phyloP scores from a whole-genome alignment of 2,113 vertebrate genomes.

The Perca fluviatilis region DNA sequence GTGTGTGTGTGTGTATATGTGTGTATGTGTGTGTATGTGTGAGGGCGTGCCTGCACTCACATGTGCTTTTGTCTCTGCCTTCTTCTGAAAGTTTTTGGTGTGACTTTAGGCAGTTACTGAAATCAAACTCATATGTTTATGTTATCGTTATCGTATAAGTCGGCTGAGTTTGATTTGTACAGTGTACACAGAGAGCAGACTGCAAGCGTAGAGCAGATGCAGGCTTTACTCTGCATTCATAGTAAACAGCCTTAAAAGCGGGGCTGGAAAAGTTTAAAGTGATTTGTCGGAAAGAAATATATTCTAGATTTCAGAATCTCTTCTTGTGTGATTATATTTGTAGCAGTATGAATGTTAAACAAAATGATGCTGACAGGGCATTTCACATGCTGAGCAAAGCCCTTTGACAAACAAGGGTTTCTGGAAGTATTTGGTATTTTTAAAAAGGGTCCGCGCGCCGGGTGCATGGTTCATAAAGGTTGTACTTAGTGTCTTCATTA shows the following conservation, averaged over 20 bases:
- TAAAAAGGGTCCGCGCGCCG: too few species aligned
- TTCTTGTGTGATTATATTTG: slow-evolving; percentile 7
- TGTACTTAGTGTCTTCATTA: too few species aligned
- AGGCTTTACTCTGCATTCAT: too few species aligned
- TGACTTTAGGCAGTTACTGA: background rate
- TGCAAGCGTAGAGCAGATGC: background rate
- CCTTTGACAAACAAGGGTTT: background rate
- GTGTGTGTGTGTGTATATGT: slow-evolving; percentile 7
- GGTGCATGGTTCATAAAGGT: too few species aligned
- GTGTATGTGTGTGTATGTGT: slow-evolving; percentile 17
- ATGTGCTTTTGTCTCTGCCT: slow-evolving; percentile 43
- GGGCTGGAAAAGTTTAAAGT: background rate
- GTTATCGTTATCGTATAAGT: background rate
- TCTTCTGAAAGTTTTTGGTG: slow-evolving; percentile 14
- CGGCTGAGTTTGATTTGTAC: slow-evolving; percentile 27
- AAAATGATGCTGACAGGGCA: background rate
- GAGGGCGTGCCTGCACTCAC: background rate
- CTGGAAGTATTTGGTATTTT: background rate
- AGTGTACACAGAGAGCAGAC: slow-evolving; percentile 1
- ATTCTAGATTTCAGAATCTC: background rate
- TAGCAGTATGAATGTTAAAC: background rate
- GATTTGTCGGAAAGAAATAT: background rate
- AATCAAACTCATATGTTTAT: slow-evolving; percentile 13
- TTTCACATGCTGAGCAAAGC: slow-evolving; percentile 2
- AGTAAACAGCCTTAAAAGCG: background rate